phyloP scores from a whole-genome alignment of 2,113 vertebrate genomes.

The Phocoena phocoena region DNA sequence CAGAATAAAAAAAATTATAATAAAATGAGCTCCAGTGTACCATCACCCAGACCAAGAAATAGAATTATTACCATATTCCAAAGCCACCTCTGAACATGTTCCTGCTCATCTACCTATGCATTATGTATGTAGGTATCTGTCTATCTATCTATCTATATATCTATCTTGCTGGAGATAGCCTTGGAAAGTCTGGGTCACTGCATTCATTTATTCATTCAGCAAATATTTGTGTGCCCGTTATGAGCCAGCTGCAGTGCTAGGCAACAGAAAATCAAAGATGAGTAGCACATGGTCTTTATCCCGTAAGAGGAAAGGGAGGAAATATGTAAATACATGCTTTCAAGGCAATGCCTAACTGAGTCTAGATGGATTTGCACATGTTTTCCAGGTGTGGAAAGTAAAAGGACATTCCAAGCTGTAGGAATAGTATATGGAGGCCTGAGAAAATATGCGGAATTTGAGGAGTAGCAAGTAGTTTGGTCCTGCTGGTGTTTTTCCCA shows the following conservation, averaged over 20 bases:
- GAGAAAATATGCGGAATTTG: not conserved
- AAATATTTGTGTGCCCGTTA: constrained; percentile 15
- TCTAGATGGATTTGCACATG: not conserved
- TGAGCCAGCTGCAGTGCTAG: not conserved
- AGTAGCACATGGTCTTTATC: not conserved
- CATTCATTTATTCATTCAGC: constrained; percentile 1
- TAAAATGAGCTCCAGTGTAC: constrained; percentile 34
- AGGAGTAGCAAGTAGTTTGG: constrained; percentile 18
- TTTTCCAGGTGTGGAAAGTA: not conserved
- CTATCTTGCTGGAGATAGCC: not conserved
- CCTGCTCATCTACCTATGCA: not conserved
- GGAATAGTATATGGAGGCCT: not conserved
- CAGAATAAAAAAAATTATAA: not conserved
- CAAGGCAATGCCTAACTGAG: not conserved
- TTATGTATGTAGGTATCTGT: not conserved
- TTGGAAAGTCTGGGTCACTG: constrained; percentile 1
- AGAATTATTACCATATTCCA: constrained; percentile 18
- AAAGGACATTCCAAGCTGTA: not conserved
- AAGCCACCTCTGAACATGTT: not conserved
- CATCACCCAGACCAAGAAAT: not conserved
- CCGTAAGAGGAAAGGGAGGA: not conserved
- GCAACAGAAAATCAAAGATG: constrained; percentile 12
- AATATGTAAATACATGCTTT: not conserved
- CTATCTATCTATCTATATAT: not conserved
- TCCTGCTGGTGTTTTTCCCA: not conserved